Base-by-base conservation (phyloP, 2,113 vertebrate species). In the Xenopus laevis region DNA sequence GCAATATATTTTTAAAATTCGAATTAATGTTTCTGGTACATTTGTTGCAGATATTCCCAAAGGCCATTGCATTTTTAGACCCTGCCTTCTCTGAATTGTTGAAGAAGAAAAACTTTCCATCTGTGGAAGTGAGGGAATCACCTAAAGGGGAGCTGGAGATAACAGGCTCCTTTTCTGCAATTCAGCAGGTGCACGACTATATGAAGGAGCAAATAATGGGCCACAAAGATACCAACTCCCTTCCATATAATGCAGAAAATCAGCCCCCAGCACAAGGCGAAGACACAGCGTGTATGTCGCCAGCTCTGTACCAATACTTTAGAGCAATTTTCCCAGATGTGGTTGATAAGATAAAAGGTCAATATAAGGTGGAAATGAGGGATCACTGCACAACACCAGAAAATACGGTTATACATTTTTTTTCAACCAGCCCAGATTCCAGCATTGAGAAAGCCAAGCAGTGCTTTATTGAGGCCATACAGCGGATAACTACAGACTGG, bases 11-110 rank as follows among this genome's bases (percentile, higher is more conserved):
- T 9, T 7, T 40, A 1, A 40, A 40, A 40, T 40, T 40, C 33
- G 0, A 1, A 4, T 7, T 40, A 40, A 40, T 7, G 6, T 40
- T 40, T 40, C 6, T 40, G 33, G 33, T 40, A 7, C 8, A 7
- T 50, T 13, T 50, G 59, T 82, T 83, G 77, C 81, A 92, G 91
- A 82, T 92, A 79, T 92, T 92, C 82, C 78, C 85, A 61, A 58
- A 44, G 12, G 87, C 89, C 9, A 81, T 79, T 12, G 89, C 88
- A 1, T 80, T 78, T 45, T 81, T 92, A 82, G 87, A 89, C 80
- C 71, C 82, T 52, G 67, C 64, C 6, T 78, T 90, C 78, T 77
- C 91, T 72, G 13, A 8, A 4, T 8, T 16, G 8, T 16, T 55
- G 53, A n/a, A 50, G 11, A 50, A 50, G 60, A 58, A 17, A 70